phyloP scores from a whole-genome alignment of 30 jellyfish, hydroid and myxozoan genomes.

The Aurelia coerulea region DNA sequence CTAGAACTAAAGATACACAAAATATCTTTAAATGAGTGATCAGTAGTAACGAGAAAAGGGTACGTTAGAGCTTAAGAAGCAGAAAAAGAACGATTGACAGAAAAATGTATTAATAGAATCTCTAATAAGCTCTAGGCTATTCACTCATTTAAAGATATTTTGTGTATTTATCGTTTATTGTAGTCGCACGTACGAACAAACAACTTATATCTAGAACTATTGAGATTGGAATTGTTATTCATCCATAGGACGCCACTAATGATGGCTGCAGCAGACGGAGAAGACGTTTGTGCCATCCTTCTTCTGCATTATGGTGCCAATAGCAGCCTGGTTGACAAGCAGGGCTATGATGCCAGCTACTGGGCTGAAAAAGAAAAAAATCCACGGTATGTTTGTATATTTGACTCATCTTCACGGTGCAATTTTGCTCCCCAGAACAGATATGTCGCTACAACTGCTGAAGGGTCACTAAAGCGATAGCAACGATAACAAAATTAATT shows the following conservation, averaged over 20 bases:
- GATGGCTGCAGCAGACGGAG: conserved; percentile 39
- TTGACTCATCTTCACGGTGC: background rate
- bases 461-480: background rate
- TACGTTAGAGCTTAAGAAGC: no score
- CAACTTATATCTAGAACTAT: background rate
- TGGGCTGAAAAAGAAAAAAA: conserved; percentile 27
- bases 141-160: no score
- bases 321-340: background rate
- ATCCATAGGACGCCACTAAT: conserved; percentile 31
- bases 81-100: no score
- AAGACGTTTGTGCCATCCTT: conserved; percentile 22
- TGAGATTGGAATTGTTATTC: background rate
- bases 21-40: no score
- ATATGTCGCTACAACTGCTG: background rate
- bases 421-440: background rate
- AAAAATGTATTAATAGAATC: no score
- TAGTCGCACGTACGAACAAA: no score
- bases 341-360: conserved; percentile 17
- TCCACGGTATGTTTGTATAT: conserved; percentile 10
- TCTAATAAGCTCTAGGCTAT: no score
- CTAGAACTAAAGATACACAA: no score
- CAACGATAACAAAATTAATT: background rate
- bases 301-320: conserved; percentile 34
- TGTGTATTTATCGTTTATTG: no score
- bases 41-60: no score